These are phyloP conservation scores for Perca schrenkii DNA, from an alignment of 2,113 vertebrate species.

Conservation along the genomic window DNA sequence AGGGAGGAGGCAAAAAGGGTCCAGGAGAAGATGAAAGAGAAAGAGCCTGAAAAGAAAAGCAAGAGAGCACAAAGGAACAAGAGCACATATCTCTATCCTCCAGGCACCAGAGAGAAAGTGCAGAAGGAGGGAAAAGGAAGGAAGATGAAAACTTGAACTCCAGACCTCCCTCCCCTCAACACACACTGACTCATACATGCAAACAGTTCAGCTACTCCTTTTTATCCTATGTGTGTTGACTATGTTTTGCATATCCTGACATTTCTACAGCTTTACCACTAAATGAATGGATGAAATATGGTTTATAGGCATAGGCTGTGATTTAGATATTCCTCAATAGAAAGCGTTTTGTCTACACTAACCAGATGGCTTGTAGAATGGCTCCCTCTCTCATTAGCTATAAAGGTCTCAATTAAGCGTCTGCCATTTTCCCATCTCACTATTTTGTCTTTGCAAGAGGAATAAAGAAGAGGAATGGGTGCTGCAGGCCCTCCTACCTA, in stretches of 20 bases:
- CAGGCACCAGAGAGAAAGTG: conserved; percentile 60
- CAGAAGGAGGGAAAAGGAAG: conserved; percentile 47
- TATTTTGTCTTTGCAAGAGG: not conserved
- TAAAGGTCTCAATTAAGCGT: conserved; percentile 27
- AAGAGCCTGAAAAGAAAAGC: conserved; percentile 41
- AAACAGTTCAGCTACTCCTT: conserved; percentile 20
- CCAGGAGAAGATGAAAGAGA: conserved; percentile 61
- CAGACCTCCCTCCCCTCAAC: not conserved
- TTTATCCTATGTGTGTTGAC: not conserved
- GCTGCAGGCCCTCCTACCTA: not conserved
- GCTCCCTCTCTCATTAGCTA: conserved; percentile 2
- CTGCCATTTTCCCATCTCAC: conserved; percentile 7
- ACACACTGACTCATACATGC: conserved; percentile 16
- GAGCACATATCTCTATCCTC: conserved; percentile 42
- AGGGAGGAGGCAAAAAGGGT: conserved; percentile 36
- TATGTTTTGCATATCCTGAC: conserved; percentile 24
- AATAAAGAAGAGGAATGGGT: not conserved
- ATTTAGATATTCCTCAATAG: conserved; percentile 46
- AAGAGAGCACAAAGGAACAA: conserved; percentile 45
- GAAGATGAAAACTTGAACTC: conserved; percentile 42
- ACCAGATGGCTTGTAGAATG: conserved; percentile 14
- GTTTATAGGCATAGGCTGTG: conserved; percentile 24
- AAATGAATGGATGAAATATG: conserved; percentile 19
- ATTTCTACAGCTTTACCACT: conserved; percentile 25
- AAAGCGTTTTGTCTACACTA: conserved; percentile 5